Conservation (phyloP, 2,888 invertebrate genomes). For the Sphecodes monilicornis region DNA sequence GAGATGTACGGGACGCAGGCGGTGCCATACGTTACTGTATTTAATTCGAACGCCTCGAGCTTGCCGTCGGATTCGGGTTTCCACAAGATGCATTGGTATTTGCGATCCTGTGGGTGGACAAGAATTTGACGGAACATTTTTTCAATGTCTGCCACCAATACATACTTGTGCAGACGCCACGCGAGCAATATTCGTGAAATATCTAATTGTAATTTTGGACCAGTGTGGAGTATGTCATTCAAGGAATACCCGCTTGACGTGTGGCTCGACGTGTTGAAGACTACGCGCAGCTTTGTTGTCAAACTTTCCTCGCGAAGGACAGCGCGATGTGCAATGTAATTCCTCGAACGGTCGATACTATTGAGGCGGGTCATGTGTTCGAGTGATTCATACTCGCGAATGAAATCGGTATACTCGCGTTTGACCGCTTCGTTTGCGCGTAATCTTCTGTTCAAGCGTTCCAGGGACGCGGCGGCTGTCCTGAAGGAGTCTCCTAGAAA, state of each 20-base stretch:
- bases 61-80: not conserved
- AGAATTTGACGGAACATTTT: not conserved
- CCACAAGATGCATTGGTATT: not conserved
- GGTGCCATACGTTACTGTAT: too few relatives aligned
- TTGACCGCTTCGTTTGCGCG: not conserved
- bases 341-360: not conserved
- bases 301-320: not conserved
- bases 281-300: not conserved
- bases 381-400: not conserved
- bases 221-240: not conserved
- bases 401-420: not conserved
- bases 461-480: too few relatives aligned
- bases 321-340: not conserved
- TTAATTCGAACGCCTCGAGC: not conserved
- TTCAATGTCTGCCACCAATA: fast-evolving
- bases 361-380: not conserved
- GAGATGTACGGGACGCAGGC: not conserved
- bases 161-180: not conserved
- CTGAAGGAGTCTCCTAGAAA: not conserved
- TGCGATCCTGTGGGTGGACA: not conserved
- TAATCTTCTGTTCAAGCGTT: too few relatives aligned
- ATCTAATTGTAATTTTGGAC: not conserved
- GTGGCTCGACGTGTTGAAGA: not conserved
- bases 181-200: not conserved
- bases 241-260: not conserved